These are phyloP conservation scores for Euschistus heros DNA, from an alignment of 1,140 invertebrate genomes.

Conservation along the genomic window DNA sequence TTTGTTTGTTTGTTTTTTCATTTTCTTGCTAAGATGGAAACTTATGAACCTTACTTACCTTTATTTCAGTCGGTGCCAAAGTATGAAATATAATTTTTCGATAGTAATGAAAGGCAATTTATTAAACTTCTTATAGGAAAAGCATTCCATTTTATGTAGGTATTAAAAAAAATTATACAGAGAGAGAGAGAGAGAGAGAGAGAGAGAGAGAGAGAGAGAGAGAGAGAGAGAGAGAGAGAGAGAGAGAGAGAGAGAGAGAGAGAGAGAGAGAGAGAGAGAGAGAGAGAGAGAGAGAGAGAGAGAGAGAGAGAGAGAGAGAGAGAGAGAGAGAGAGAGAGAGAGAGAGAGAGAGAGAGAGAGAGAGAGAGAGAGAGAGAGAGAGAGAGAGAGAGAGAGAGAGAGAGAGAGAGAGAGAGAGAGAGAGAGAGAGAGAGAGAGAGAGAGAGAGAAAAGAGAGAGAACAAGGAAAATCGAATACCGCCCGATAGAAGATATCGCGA, in stretches of 20 bases:
- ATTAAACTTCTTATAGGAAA: too few relatives aligned
- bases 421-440: not conserved
- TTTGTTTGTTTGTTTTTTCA: too few relatives aligned
- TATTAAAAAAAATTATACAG: not conserved
- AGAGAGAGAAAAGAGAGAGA: not conserved
- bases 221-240: constrained; percentile 13
- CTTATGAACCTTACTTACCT: too few relatives aligned
- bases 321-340: not conserved
- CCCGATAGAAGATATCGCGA: too few relatives aligned
- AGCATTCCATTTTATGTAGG: too few relatives aligned
- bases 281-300: not conserved
- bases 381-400: not conserved
- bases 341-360: not conserved
- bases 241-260: constrained; percentile 11
- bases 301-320: not conserved
- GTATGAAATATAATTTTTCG: too few relatives aligned
- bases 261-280: constrained; percentile 10
- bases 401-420: not conserved
- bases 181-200: constrained; percentile 12
- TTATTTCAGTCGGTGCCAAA: too few relatives aligned
- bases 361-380: not conserved
- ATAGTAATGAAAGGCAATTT: too few relatives aligned
- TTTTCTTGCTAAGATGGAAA: too few relatives aligned
- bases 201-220: constrained; percentile 14
- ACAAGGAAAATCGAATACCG: not conserved